Evolutionary conservation across 2,113 vertebrate genomes (phyloP).

Genomic region (Tichodroma muraria): DNA sequence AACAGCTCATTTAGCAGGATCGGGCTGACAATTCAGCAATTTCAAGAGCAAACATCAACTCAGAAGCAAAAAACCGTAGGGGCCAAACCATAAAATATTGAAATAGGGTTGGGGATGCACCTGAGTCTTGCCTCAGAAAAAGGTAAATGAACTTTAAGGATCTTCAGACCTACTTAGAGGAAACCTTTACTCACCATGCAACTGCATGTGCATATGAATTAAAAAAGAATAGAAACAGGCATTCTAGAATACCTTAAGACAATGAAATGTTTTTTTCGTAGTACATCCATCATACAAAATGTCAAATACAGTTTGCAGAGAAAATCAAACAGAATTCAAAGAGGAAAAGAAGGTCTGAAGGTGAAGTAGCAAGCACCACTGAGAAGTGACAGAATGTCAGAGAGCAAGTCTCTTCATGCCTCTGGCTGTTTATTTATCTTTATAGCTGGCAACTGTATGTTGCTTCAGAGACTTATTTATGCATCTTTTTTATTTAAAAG

Average conservation of each 20-base stretch:
- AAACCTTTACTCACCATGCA: neutral
- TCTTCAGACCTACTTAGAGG: neutral
- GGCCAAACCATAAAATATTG: neutral
- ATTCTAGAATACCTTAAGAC: neutral
- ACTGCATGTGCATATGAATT: neutral
- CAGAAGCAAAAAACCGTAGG: neutral
- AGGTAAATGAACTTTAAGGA: constrained; percentile 35
- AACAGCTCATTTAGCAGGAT: constrained; percentile 51
- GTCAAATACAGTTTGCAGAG: neutral
- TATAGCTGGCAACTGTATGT: neutral
- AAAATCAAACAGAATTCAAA: constrained; percentile 6
- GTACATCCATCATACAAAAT: neutral
- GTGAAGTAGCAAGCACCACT: neutral
- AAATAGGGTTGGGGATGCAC: neutral
- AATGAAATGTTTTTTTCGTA: constrained; percentile 2
- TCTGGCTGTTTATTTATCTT: neutral
- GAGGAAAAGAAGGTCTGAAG: constrained; percentile 7
- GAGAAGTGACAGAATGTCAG: constrained; percentile 14
- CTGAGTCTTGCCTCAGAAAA: neutral
- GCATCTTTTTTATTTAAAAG: neutral
- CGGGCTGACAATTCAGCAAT: neutral
- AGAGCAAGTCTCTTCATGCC: neutral
- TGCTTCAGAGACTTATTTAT: neutral
- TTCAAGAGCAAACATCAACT: constrained; percentile 28
- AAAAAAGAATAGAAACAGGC: neutral